Evolutionary conservation across 2,113 vertebrate genomes (phyloP), one percentile per base, ranked within the genome.

Genomic region (Pipra filicauda): DNA sequence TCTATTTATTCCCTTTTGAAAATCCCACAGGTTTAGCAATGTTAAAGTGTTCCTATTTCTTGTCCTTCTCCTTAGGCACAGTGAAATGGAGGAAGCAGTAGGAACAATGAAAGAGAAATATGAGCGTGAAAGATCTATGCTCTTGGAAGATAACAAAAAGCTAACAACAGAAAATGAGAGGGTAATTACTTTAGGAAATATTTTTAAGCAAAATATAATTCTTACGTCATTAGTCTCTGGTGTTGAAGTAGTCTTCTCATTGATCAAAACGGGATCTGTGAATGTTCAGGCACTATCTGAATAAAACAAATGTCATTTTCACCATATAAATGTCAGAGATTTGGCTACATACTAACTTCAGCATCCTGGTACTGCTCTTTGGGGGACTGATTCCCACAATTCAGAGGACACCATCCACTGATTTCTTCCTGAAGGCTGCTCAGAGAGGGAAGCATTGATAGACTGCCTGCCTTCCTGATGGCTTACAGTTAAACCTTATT

Each of bases 71-170:
- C 64, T 13, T 96, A 99, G 99, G 95, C 99, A 98, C 87, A 98
- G 65, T 0, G 99, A 99, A 97, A 96, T 99, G 98, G 99, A 99
- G 33, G 99, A 99, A 90, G 97, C 98, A 1, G 81, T 99, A 4
- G 96, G 98, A 21, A 95, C 97, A 8, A 89, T 99, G 75, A 99
- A 98, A 81, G 98, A 99, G 8, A 99, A 99, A 71, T 98, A 98
- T 0, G 99, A 99, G 17, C 98, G 99, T 11, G 99, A 99, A 58
- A 97, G 98, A 73, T 97, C 96, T 8, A 96, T 99, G 91, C 98
- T 99, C 66, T 97, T 96, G 1, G 99, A 99, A 58, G 99, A 99
- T 28, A 99, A 99, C 97, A 98, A 98, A 88, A 99, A 99, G 87
- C 91, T 99, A 76, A 98, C 98, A 1, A 93, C 97, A 6, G 99